Base-by-base conservation (phyloP, 1,140 invertebrate genomes). In the Phocides pigmalion region DNA sequence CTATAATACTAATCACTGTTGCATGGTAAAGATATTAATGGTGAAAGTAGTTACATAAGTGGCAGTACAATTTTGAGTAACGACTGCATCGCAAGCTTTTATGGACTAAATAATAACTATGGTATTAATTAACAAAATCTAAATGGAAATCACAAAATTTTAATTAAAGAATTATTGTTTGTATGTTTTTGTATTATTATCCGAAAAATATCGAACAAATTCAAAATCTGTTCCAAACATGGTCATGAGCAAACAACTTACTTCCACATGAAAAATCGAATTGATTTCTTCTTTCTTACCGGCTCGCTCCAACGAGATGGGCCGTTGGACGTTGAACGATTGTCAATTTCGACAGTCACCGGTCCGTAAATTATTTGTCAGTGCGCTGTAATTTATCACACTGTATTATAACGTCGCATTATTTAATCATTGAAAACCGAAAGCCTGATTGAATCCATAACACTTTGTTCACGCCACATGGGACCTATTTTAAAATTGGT, bases 331-430 rank as follows among this genome's bases (percentile, higher is more conserved):
- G 28, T 59, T 59, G 20, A 46, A 46, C 41, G 42, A 46, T 44
- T 56, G 37, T 25, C 22, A 47, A 59, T 59, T 59, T 20, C 56
- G 42, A 25, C 25, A 32, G n/a, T 22, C n/a, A 58, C 14, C 4
- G 15, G 22, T 32, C 54, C 54, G 15, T 58, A 11, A 58, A 58
- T 58, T 32, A 59, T 59, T 44, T 20, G 25, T 12, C 9, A 28
- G 22, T 41, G 14, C 32, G 16, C 35, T 11, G 54, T 44, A 58
- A 58, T 56, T 25, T 58, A 58, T 58, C 54, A 42, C 37, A 16
- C 39, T 44, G 54, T 44, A 58, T 58, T n/a, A 58, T 58, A 44
- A 58, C 17, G 39, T 58, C 39, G 41, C 54, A 58, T 44, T 44
- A 58, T 58, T 58, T 58, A 58, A 58, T 58, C 54, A 58, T 58